Percentiles rank a stretch among this genome's conserved stretches.
Conservation (phyloP, 2,888 invertebrate species). For the Eupithecia subumbrata region DNA sequence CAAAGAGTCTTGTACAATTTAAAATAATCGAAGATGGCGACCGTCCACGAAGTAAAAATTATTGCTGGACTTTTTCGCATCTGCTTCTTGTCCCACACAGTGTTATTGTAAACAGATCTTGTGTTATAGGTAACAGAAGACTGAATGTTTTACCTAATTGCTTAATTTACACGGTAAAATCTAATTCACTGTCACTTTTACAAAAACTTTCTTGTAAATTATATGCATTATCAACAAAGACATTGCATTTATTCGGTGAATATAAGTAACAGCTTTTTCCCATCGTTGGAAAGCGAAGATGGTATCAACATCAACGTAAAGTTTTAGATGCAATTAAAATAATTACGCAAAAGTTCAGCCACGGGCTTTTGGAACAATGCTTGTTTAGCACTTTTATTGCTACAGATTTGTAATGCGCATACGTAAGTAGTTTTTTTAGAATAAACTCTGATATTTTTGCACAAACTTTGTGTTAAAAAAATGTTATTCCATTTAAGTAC, state of each 20-base stretch:
- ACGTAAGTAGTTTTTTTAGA: constrained; percentile 16
- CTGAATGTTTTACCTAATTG: not conserved
- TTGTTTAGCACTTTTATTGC: constrained; percentile 10
- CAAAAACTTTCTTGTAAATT: constrained; percentile 24
- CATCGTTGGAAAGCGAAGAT: constrained; percentile 45
- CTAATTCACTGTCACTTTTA: not conserved
- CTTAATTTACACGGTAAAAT: not conserved
- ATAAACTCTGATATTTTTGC: not conserved
- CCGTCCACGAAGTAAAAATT: not conserved
- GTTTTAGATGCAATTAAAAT: constrained; percentile 43
- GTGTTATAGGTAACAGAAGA: not conserved
- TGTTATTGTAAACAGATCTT: not conserved
- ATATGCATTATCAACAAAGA: constrained; percentile 30
- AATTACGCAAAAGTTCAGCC: constrained; percentile 46
- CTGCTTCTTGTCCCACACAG: not conserved
- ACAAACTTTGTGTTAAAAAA: not conserved
- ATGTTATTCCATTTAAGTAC: no score
- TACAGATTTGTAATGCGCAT: constrained; percentile 12
- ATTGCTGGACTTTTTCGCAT: not conserved
- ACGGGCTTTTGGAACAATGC: constrained; percentile 36
- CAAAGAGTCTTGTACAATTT: not conserved
- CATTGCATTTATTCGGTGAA: constrained; percentile 32
- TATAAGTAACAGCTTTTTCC: constrained; percentile 36
- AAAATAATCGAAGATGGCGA: not conserved
- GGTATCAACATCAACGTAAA: constrained; percentile 40